A percentile compares a stretch with the other conserved stretches of the same genome.
Evolutionary conservation across 2,888 invertebrate species (phyloP).

Genomic region (Pinctada fucata): DNA sequence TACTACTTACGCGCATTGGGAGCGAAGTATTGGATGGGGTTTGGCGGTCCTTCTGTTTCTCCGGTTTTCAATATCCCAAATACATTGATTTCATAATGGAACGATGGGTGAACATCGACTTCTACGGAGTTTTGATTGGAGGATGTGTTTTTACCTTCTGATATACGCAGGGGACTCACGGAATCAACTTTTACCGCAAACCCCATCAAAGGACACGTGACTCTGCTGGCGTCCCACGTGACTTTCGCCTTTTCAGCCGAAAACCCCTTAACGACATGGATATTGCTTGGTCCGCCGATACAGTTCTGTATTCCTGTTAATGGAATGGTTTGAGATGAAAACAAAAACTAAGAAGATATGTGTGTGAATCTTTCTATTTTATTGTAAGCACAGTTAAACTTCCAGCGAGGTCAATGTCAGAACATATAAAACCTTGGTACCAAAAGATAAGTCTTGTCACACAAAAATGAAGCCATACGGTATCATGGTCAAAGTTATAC

Average conservation of each 20-base stretch:
- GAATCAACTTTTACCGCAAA: background rate
- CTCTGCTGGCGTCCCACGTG: background rate
- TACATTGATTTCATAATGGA: background rate
- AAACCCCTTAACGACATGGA: background rate
- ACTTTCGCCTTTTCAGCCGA: background rate
- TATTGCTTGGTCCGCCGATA: background rate
- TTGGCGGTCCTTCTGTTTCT: background rate
- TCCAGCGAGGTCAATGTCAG: too few species aligned
- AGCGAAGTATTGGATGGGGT: background rate
- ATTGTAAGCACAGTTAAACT: too few species aligned
- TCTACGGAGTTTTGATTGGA: background rate
- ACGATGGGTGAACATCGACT: background rate
- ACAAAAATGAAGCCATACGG: too few species aligned
- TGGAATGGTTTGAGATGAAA: too few species aligned
- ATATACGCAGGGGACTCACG: background rate
- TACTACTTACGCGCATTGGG: background rate
- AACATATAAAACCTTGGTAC: too few species aligned
- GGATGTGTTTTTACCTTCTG: background rate
- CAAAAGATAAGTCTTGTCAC: too few species aligned
- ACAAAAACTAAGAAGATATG: too few species aligned
- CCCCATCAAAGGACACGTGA: background rate
- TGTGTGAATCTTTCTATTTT: too few species aligned
- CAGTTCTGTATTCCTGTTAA: background rate
- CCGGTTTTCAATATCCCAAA: background rate
- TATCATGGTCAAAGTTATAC: too few species aligned